Evolutionary conservation across 2,888 invertebrate species (phyloP), one percentile per base, ranked within the genome.

Genomic region (Lasius platythorax): DNA sequence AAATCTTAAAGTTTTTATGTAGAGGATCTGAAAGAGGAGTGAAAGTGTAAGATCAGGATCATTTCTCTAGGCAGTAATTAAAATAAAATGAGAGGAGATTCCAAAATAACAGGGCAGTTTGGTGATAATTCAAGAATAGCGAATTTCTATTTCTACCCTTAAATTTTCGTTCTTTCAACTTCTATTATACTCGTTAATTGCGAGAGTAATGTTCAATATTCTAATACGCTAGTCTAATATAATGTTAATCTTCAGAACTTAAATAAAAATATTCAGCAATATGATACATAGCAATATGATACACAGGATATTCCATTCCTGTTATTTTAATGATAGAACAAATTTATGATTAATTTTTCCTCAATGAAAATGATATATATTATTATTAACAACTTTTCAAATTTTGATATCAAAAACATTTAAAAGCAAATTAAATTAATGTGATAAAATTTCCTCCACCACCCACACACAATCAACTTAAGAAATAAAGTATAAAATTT

Each of bases 231-330:
- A 53, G 53, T 53, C 2, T 53, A 53, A 53, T 72, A 40, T 53
- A 37, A 18, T 76, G 28, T 68, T 76, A 76, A 53, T 78, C 40
- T 76, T 53, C 18, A 75, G 2, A 76, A 67, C 28, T 37, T 23
- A 56, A 40, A 53, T 76, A 67, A 76, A 76, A 75, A 75, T 75
- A 75, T 64, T 75, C 64, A 75, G 64, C 64, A 50, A 75, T 73
- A 40, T 33, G 37, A 53, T 28, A 76, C 15, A 3, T 43, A 43
- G 43, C 40, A 23, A 23, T 23, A 23, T 23, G 23, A 50, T 76
- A 76, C n/a, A 53, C 70, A 76, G n/a, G 28, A 68, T 50, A 73
- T 46, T 70, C 12, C n/a, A 70, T 40, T 78, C 28, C 37, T 8
- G 5, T 6, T 9, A 18, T 37, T 18, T 37, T 40, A 70, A 40